Percentiles rank a stretch among this genome's conserved stretches.
These are phyloP conservation scores for Gymnarchus niloticus DNA, from an alignment of 2,113 vertebrate species.

Conservation along the genomic window DNA sequence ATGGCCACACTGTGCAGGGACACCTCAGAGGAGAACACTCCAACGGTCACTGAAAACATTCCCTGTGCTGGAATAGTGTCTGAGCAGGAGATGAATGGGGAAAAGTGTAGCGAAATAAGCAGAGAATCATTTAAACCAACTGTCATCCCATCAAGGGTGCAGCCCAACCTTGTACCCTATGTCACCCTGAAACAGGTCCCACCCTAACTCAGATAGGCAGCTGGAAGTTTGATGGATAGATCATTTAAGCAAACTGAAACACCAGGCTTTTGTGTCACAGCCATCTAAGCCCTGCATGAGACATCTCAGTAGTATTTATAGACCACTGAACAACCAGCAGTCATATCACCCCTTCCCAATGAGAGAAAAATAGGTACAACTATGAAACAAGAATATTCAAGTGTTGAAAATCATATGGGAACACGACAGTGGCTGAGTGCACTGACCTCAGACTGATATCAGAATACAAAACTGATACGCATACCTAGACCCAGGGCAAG, in stretches of 20 bases:
- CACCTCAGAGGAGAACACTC: slow-evolving; percentile 35
- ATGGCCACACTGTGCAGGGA: slow-evolving; percentile 29
- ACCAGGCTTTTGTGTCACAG: neutral
- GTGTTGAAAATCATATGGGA: neutral
- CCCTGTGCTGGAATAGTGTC: slow-evolving; percentile 24
- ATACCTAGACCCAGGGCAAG: neutral
- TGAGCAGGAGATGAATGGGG: slow-evolving; percentile 15
- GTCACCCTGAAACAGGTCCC: neutral
- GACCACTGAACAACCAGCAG: neutral
- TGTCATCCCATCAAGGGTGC: neutral
- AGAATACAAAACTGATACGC: neutral
- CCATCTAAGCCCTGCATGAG: neutral
- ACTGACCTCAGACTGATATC: neutral
- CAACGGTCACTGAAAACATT: slow-evolving; percentile 28
- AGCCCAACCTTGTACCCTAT: neutral
- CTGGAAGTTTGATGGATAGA: neutral
- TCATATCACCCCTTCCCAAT: neutral
- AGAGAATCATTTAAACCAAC: neutral
- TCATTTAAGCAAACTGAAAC: neutral
- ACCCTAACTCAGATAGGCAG: neutral
- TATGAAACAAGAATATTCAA: neutral
- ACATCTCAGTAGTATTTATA: neutral
- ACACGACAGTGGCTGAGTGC: neutral
- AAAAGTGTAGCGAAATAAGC: neutral
- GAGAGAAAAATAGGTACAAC: neutral